phyloP scores from a whole-genome alignment of 2,797 vertebrate genomes.

The Meriones psammophilus region DNA sequence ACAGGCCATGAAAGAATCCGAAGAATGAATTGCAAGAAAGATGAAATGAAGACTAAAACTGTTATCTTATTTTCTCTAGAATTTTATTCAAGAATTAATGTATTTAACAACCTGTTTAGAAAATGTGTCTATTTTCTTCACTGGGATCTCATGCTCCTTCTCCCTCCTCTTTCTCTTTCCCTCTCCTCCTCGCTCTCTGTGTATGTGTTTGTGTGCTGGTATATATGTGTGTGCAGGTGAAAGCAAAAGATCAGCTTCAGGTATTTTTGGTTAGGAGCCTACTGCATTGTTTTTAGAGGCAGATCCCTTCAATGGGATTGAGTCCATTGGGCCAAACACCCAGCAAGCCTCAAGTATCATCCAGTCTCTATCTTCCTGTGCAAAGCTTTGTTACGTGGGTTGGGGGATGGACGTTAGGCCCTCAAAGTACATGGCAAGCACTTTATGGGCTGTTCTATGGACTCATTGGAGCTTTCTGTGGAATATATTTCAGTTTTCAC shows the following conservation, averaged over 20 bases:
- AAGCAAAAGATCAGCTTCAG: neutral
- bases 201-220: neutral
- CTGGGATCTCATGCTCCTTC: neutral
- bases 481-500: constrained; percentile 33
- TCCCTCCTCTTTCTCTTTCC: neutral
- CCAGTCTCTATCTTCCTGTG: neutral
- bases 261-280: neutral
- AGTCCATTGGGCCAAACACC: neutral
- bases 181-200: neutral
- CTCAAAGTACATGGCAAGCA: neutral
- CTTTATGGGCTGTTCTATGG: neutral
- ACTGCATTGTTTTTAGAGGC: neutral
- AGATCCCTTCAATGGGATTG: neutral
- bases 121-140: constrained; percentile 23
- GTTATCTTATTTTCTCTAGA: constrained; percentile 30
- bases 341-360: neutral
- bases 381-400: neutral
- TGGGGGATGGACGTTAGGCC: neutral
- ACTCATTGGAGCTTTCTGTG: neutral
- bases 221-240: neutral
- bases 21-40: neutral
- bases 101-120: neutral
- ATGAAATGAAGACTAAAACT: constrained; percentile 45
- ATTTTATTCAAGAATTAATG: constrained; percentile 11
- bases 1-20: neutral